Evolutionary conservation across 2,888 invertebrate species (phyloP), one percentile per base, ranked within the genome.

Genomic region (Phania funesta): DNA sequence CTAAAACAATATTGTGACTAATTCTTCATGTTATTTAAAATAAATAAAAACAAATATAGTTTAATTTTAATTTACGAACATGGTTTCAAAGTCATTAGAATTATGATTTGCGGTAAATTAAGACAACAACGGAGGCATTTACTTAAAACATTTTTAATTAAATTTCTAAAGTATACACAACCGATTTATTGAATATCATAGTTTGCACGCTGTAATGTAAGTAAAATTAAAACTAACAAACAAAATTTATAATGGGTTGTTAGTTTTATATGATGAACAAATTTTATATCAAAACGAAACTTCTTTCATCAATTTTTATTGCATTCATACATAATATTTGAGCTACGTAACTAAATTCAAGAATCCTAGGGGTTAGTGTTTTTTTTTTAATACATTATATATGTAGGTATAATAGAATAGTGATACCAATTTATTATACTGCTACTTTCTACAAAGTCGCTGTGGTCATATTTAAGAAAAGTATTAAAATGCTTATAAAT

Each of bases 201-300:
- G 84, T 82, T 84, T 86, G 86, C 86, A 86, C 86, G 86, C 86
- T 86, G 86, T 85, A 86, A 86, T 86, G 86, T 85, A 86, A 84
- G 84, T 85, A 81, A 85, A 84, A 80, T 64, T 60, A 64, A 75
- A 77, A 67, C 64, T 73, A 79, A 78, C 62, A n/a, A 41, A 32
- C 13, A 22, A 52, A 54, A 60, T 48, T 13, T 48, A 41, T 50
- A 32, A 16, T 24, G 22, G 48, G 20, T 48, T n/a, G n/a, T n/a
- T 48, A 48, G 22, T 20, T 48, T 20, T n/a, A 9, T 13, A 48
- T 22, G 22, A 20, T 4, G 11, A 22, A 48, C 6, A 16, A 41
- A 41, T 7, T 6, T 29, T 6, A 29, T 6, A 29, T 6, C 4
- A 29, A 29, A 29, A 29, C 4, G 29, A 29, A 29, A 29, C 29